Evolutionary conservation across 2,113 vertebrate species (phyloP).

Genomic region (Chloebia gouldiae): DNA sequence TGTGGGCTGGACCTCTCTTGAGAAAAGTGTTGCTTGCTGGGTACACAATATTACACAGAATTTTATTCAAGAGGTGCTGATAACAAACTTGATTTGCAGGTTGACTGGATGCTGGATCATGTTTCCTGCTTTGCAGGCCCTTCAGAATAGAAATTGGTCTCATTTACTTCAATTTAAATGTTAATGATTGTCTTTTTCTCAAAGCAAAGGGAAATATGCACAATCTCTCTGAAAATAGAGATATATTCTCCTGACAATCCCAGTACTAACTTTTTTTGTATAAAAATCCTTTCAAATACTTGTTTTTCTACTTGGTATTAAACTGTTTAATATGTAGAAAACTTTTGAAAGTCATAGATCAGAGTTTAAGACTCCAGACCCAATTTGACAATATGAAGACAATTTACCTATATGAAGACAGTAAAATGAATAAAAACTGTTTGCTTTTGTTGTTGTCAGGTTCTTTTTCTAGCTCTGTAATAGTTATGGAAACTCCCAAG

Average conservation of each 20-base stretch:
- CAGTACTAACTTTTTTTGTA: slow-evolving; percentile 14
- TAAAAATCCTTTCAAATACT: background rate
- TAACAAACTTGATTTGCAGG: slow-evolving; percentile 28
- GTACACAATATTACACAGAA: background rate
- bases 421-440: background rate
- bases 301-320: background rate
- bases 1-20: background rate
- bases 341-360: background rate
- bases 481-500: background rate
- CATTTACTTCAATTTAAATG: slow-evolving; percentile 63
- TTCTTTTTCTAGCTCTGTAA: background rate
- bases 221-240: slow-evolving; percentile 33
- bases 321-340: background rate
- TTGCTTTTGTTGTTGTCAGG: background rate
- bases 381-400: background rate
- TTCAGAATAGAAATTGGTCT: slow-evolving; percentile 21
- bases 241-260: background rate
- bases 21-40: background rate
- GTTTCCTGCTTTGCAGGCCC: slow-evolving; percentile 27
- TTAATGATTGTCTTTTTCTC: slow-evolving; percentile 30
- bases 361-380: background rate
- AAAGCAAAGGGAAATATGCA: background rate
- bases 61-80: slow-evolving; percentile 26
- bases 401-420: background rate
- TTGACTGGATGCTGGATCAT: slow-evolving; percentile 25